Conservation (phyloP, 2,797 vertebrate genomes). For the Hippocampus kuda region DNA sequence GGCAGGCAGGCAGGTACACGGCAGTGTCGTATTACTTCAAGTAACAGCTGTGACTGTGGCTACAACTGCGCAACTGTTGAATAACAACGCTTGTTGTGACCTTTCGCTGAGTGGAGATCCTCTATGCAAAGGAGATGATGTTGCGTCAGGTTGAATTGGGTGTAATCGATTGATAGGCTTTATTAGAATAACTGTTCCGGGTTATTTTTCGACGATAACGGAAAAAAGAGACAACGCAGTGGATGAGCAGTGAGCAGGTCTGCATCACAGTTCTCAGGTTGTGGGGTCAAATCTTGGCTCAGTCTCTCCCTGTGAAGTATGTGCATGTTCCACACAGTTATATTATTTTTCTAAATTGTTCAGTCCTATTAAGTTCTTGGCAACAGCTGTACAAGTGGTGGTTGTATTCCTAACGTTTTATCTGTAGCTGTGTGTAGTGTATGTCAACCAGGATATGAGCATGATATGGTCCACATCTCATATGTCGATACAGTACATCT, state of each 20-base stretch:
- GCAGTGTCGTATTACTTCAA: not conserved
- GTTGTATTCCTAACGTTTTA: not conserved
- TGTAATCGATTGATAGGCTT: not conserved
- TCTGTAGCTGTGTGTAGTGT: not conserved
- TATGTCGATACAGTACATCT: slow-evolving; percentile 1
- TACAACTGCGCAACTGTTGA: not conserved
- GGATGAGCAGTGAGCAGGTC: no score
- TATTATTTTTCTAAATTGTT: not conserved
- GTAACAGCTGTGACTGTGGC: not conserved
- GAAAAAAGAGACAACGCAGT: no score
- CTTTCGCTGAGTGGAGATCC: not conserved
- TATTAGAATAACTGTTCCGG: not conserved
- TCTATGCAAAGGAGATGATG: not conserved
- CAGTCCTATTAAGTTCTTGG: not conserved
- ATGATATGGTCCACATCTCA: not conserved
- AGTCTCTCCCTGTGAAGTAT: no score
- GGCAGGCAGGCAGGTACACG: not conserved
- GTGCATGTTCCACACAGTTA: no score
- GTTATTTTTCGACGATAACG: not conserved
- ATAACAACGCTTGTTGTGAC: not conserved
- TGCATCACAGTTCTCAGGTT: no score
- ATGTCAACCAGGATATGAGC: not conserved
- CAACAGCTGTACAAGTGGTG: not conserved
- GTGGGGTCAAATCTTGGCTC: no score
- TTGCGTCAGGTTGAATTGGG: not conserved